phyloP scores from a whole-genome alignment of 2,113 vertebrate genomes.

The Antidorcas marsupialis region DNA sequence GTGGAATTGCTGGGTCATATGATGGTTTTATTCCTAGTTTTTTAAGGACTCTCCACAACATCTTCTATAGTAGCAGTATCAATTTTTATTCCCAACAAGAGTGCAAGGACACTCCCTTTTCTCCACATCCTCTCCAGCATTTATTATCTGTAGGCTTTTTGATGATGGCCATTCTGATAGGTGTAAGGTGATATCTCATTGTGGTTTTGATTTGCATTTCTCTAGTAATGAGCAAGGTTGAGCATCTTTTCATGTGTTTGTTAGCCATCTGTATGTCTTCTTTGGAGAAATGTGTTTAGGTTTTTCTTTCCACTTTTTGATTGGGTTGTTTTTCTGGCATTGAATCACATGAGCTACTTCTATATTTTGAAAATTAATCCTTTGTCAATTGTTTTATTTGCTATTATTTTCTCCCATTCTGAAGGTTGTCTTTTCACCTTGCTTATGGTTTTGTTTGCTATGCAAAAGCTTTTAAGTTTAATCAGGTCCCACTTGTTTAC shows the following conservation, averaged over 20 bases:
- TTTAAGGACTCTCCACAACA: not conserved
- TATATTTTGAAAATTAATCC: not conserved
- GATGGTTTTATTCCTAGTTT: not conserved
- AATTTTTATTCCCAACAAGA: not conserved
- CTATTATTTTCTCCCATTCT: not conserved
- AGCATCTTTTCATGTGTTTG: not conserved
- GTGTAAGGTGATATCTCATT: not conserved
- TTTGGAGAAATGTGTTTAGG: not conserved
- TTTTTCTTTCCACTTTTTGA: not conserved
- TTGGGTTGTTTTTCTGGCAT: not conserved
- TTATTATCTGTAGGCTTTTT: not conserved
- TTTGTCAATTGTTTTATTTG: not conserved
- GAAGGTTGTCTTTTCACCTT: not conserved
- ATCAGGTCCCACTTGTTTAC: not conserved
- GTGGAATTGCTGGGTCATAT: no score
- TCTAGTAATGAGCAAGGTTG: not conserved
- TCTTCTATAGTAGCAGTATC: not conserved
- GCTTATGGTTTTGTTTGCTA: not conserved
- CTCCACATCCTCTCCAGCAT: not conserved
- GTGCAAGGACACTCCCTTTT: not conserved
- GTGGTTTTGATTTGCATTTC: not conserved
- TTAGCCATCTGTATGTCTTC: not conserved
- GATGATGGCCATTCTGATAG: not conserved
- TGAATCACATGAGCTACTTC: not conserved
- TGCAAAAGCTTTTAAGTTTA: not conserved